Conservation (phyloP, 2,888 invertebrate genomes). For the Phytoseiulus persimilis region DNA sequence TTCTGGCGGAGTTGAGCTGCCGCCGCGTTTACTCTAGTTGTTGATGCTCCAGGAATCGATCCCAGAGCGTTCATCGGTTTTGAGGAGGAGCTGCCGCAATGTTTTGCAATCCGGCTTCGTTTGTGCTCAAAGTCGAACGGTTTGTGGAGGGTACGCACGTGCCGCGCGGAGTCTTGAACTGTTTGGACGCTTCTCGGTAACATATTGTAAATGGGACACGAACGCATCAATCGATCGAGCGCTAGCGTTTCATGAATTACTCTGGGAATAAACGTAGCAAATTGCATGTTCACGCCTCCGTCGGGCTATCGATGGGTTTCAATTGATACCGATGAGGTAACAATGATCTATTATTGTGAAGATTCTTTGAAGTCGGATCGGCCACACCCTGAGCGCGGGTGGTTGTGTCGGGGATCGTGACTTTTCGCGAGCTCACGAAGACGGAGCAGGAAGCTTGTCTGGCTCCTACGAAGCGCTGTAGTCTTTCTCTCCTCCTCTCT, state of each 20-base stretch:
- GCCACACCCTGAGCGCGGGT: neutral
- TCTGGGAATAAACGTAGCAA: neutral
- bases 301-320: neutral
- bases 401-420: neutral
- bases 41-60: no score
- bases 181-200: no score
- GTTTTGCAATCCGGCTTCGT: no score
- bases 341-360: neutral
- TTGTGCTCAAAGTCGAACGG: no score
- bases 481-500: neutral
- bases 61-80: no score
- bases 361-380: neutral
- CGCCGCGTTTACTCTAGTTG: no score
- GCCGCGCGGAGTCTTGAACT: no score
- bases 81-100: no score
- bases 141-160: no score
- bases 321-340: conserved; percentile 5
- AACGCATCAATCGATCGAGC: no score
- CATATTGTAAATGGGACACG: no score
- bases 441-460: neutral
- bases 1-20: no score
- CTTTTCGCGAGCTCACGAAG: neutral
- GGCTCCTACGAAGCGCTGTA: neutral
- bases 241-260: neutral
- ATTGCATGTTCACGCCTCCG: neutral